These are phyloP conservation scores for Amblyjoppa fuscipennis DNA, from an alignment of 2,888 invertebrate species.

Conservation along the genomic window DNA sequence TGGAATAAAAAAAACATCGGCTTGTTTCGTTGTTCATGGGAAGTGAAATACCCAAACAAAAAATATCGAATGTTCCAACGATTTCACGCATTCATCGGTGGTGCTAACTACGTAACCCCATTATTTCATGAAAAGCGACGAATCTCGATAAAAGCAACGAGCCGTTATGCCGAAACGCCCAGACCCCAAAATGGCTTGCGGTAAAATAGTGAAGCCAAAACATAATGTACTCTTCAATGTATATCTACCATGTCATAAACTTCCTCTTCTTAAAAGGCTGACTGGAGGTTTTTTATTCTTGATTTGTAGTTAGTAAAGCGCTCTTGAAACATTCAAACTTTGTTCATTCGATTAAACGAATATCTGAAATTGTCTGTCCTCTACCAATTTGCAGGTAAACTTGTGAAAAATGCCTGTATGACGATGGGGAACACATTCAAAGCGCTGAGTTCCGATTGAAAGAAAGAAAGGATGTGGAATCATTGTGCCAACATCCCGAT, in stretches of 20 bases:
- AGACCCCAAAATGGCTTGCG: background rate
- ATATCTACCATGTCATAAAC: background rate
- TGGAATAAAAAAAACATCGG: background rate
- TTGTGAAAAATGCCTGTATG: conserved; percentile 46
- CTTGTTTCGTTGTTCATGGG: background rate
- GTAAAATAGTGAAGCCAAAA: background rate
- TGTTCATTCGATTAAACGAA: background rate
- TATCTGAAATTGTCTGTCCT: conserved; percentile 55
- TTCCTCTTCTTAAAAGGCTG: background rate
- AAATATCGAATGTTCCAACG: no score
- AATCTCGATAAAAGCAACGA: no score
- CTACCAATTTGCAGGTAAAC: conserved; percentile 62
- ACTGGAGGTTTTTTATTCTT: background rate
- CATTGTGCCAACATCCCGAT: conserved; percentile 10
- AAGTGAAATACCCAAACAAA: no score
- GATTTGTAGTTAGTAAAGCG: background rate
- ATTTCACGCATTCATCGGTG: no score
- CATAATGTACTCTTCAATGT: background rate
- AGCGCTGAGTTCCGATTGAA: conserved; percentile 2
- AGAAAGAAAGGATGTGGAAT: conserved; percentile 1
- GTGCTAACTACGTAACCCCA: no score
- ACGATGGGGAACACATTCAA: conserved; percentile 39
- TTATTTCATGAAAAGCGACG: no score
- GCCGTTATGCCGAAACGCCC: no score
- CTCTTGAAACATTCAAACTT: background rate